phyloP scores from a whole-genome alignment of 2,113 vertebrate species.

The Phaethornis superciliosus region DNA sequence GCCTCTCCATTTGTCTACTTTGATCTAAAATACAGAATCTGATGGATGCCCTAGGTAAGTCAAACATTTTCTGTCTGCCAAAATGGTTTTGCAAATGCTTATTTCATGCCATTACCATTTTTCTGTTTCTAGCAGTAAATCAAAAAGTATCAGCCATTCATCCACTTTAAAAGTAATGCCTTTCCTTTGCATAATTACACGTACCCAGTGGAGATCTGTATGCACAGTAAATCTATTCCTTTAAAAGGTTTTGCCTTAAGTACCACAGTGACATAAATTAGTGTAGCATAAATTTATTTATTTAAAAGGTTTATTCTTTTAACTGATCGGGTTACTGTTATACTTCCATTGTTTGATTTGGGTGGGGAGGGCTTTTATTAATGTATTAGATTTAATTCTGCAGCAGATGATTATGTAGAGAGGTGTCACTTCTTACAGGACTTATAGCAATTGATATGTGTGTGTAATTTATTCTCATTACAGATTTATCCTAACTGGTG shows the following conservation, averaged over 20 bases:
- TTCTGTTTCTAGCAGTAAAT: constrained; percentile 79
- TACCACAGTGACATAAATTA: constrained; percentile 77
- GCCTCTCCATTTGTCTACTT: constrained; percentile 78
- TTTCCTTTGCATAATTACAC: constrained; percentile 78
- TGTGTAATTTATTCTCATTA: constrained; percentile 72
- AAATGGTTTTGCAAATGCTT: constrained; percentile 77
- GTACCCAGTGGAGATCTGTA: constrained; percentile 73
- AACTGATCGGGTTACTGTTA: constrained; percentile 71
- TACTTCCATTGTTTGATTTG: constrained; percentile 70
- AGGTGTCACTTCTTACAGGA: constrained; percentile 47
- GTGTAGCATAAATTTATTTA: constrained; percentile 78
- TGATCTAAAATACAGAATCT: constrained; percentile 75
- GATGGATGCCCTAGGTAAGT: constrained; percentile 78
- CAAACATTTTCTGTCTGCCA: constrained; percentile 76
- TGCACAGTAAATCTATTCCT: constrained; percentile 78
- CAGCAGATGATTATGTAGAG: constrained; percentile 68
- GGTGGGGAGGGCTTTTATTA: constrained; percentile 50
- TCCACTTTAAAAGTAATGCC: constrained; percentile 80
- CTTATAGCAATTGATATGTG: constrained; percentile 61
- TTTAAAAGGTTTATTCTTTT: constrained; percentile 81
- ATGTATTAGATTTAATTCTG: constrained; percentile 72
- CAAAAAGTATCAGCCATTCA: constrained; percentile 79
- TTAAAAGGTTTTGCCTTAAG: constrained; percentile 81
- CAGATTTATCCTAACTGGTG: constrained; percentile 69
- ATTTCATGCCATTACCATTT: constrained; percentile 80